phyloP scores from a whole-genome alignment of 2,113 vertebrate species.

The Rutilus rutilus region DNA sequence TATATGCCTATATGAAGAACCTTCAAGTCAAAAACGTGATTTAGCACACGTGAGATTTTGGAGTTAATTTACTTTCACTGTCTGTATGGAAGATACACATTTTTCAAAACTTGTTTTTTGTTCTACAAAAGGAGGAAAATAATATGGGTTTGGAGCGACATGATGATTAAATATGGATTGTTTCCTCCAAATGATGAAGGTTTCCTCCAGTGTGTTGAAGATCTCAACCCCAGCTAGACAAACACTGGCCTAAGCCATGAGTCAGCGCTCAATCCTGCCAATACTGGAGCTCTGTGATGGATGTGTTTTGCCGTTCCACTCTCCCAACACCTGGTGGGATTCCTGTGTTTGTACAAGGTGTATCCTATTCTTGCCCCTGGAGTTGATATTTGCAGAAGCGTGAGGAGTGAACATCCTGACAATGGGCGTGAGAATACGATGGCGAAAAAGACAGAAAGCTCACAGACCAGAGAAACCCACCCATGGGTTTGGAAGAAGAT shows the following conservation, averaged over 20 bases:
- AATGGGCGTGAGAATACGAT: not conserved
- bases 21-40: too few relatives aligned
- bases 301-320: conserved; percentile 29
- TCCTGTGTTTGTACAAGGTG: conserved; percentile 32
- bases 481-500: not conserved
- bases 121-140: not conserved
- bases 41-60: not conserved
- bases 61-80: not conserved
- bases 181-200: not conserved
- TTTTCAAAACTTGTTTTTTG: not conserved
- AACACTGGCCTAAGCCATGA: not conserved
- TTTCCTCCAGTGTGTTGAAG: not conserved
- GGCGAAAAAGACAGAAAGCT: conserved; percentile 17
- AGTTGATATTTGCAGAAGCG: conserved; percentile 21
- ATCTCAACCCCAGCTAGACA: not conserved
- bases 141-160: not conserved
- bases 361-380: conserved; percentile 19
- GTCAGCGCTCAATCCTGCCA: conserved; percentile 1
- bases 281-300: conserved; percentile 30
- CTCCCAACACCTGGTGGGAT: conserved; percentile 16
- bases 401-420: conserved; percentile 11
- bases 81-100: not conserved
- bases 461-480: not conserved
- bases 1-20: too few relatives aligned
- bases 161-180: not conserved